A percentile compares a stretch with the other conserved stretches of the same genome.
Evolutionary conservation across 2,797 vertebrate species (phyloP).

Genomic region (Microhierax caerulescens): DNA sequence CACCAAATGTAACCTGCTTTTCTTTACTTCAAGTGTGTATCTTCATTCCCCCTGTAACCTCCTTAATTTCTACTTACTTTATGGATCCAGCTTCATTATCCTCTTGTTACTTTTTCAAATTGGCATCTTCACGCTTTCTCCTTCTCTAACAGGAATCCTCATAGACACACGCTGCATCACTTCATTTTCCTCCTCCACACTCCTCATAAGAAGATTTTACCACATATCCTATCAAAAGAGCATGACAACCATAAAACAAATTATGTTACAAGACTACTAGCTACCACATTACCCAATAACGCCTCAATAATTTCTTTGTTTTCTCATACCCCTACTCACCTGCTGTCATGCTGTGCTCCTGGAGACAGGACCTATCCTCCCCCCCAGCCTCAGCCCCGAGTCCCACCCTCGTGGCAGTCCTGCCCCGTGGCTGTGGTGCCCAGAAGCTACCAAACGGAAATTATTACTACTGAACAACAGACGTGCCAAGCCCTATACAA

Average conservation of each 20-base stretch:
- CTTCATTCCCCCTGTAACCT: neutral
- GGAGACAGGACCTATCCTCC: neutral
- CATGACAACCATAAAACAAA: neutral
- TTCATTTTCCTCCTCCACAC: neutral
- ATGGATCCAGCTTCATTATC: neutral
- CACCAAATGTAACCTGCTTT: neutral
- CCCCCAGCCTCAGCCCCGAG: neutral
- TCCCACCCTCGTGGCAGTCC: neutral
- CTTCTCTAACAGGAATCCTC: neutral
- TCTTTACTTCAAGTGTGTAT: neutral
- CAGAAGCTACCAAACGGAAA: neutral
- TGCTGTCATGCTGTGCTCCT: neutral
- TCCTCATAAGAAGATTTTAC: neutral
- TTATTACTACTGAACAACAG: neutral
- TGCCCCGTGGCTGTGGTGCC: neutral
- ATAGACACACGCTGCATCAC: fast-evolving
- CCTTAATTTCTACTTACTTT: neutral
- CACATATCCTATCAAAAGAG: neutral
- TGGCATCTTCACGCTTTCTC: neutral
- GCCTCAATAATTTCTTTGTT: neutral
- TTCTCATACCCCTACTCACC: neutral
- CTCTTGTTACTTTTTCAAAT: neutral
- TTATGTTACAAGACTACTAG: neutral
- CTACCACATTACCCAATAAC: neutral
- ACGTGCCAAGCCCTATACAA: neutral